Evolutionary conservation across 2,888 invertebrate species (phyloP).

Genomic region (Morpho helenor): DNA sequence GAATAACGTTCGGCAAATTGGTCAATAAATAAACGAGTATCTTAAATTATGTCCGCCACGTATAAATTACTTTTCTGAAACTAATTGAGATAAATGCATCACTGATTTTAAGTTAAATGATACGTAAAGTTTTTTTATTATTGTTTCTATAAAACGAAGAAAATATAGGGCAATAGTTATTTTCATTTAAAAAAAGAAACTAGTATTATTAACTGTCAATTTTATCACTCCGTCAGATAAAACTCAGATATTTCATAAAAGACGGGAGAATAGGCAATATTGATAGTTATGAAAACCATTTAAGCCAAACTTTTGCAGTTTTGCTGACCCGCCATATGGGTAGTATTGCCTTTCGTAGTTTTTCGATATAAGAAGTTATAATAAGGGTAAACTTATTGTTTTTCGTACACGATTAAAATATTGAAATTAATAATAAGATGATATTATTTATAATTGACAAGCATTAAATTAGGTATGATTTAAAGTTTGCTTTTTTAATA

Average conservation of each 20-base stretch:
- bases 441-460: too few relatives aligned
- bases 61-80: slow-evolving; percentile 42
- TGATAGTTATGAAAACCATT: slow-evolving; percentile 22
- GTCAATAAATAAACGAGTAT: slow-evolving; percentile 52
- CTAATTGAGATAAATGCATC: slow-evolving; percentile 52
- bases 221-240: neutral
- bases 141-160: too few relatives aligned
- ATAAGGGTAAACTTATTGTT: neutral
- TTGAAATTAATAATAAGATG: neutral
- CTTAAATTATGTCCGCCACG: slow-evolving; percentile 30
- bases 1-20: slow-evolving; percentile 59
- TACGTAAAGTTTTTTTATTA: neutral
- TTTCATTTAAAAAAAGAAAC: too few relatives aligned
- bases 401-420: neutral
- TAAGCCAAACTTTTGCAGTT: slow-evolving; percentile 23
- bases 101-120: slow-evolving; percentile 20
- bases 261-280: slow-evolving; percentile 21
- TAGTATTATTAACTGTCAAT: neutral
- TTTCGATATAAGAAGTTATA: slow-evolving; percentile 18
- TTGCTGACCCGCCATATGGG: slow-evolving; percentile 22
- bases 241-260: neutral
- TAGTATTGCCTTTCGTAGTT: slow-evolving; percentile 21
- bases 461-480: too few relatives aligned
- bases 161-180: too few relatives aligned
- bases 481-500: too few relatives aligned